Conservation (phyloP, 2,113 vertebrate species). For the Pseudorasbora parva region DNA sequence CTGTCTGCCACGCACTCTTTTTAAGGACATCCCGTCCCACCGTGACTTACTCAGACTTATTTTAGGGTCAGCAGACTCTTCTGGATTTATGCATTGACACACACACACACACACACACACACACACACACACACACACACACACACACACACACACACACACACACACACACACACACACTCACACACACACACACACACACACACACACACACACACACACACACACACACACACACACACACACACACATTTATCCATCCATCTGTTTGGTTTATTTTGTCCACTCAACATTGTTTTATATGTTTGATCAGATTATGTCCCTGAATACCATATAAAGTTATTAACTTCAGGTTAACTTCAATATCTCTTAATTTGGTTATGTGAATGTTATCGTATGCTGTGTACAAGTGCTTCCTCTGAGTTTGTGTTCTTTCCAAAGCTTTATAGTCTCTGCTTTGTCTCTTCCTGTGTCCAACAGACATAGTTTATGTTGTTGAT, state of each 20-base stretch:
- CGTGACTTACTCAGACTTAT: background rate
- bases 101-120: background rate
- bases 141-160: background rate
- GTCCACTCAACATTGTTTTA: background rate
- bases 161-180: background rate
- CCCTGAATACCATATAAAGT: conserved; percentile 1
- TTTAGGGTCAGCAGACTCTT: conserved; percentile 7
- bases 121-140: background rate
- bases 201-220: too few species aligned
- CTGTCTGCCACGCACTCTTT: background rate
- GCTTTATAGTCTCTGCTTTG: conserved; percentile 27
- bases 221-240: too few species aligned
- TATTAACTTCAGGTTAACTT: background rate
- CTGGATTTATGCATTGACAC: background rate
- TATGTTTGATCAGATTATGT: background rate
- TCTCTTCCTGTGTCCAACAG: conserved; percentile 39
- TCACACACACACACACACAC: too few species aligned
- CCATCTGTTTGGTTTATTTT: background rate
- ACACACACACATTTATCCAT: background rate
- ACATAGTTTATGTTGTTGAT: conserved; percentile 56
- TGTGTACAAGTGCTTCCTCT: background rate
- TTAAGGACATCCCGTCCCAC: background rate
- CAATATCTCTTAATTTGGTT: conserved; percentile 4
- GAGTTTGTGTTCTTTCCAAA: conserved; percentile 5
- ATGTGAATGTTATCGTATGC: conserved; percentile 1